Conservation (phyloP, 2,113 vertebrate species). For the Turdus rufiventris region DNA sequence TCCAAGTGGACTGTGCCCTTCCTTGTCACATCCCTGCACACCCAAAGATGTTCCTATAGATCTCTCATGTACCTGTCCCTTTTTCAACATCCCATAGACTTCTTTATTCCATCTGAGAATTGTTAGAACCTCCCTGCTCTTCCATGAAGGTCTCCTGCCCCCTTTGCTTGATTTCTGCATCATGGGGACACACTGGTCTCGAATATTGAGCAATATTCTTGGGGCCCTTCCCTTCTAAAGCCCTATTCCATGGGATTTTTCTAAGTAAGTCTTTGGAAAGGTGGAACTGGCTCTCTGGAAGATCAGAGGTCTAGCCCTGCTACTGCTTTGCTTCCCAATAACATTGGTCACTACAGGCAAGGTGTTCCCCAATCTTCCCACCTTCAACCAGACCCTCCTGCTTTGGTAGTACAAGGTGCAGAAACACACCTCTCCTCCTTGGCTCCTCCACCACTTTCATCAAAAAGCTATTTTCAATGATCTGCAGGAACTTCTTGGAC, state of each 20-base stretch:
- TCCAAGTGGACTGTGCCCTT: neutral
- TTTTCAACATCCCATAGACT: neutral
- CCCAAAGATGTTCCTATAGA: neutral
- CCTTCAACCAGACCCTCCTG: neutral
- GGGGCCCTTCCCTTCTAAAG: neutral
- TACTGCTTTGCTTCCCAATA: neutral
- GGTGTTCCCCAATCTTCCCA: neutral
- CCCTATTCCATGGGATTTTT: neutral
- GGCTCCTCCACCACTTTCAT: neutral
- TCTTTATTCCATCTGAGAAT: neutral
- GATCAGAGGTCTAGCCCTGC: neutral
- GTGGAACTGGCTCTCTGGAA: neutral
- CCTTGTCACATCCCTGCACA: accelerated
- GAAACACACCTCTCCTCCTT: neutral
- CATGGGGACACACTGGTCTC: neutral
- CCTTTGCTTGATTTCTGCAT: neutral
- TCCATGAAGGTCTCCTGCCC: neutral
- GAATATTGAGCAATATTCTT: neutral
- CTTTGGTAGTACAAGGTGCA: neutral
- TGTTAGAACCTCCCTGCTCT: neutral
- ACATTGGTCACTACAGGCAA: neutral
- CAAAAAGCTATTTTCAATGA: neutral
- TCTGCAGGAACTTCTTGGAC: neutral
- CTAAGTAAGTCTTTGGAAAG: neutral
- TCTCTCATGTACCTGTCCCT: neutral